Evolutionary conservation across 2,888 invertebrate species (phyloP), one percentile per base, ranked within the genome.

Genomic region (Lysandra coridon): DNA sequence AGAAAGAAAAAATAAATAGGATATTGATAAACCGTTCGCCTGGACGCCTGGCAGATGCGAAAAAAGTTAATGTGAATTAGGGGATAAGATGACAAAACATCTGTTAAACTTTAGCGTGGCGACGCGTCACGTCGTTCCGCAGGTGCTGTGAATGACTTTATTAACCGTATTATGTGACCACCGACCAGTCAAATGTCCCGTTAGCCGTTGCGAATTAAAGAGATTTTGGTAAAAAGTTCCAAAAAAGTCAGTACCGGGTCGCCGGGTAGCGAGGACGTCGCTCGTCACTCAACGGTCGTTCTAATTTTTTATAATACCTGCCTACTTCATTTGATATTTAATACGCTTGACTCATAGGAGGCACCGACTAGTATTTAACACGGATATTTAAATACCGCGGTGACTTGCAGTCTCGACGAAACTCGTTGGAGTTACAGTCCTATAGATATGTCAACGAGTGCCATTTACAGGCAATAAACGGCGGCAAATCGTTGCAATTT

Each of bases 221-320:
- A 92, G 89, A 88, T 88, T 92, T 85, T 85, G 90, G 87, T 88
- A 92, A 94, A 94, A 94, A 92, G 87, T 88, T 88, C 90, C 88
- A 90, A 92, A 93, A 87, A 93, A 91, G 90, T 90, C 88, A 90
- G 89, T 87, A 89, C 86, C 89, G 83, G 89, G 89, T 89, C 89
- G 89, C 79, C 87, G 87, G 87, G 88, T 88, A 89, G 64, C 12
- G 64, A 69, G 64, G 64, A 69, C 64, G 64, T 69, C 33, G 33
- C 33, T 69, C 89, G 87, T 88, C 91, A 89, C 87, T 86, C 90
- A 94, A 93, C 93, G 92, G 93, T 92, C 86, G 93, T 85, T 89
- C 92, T 88, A 89, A 90, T 91, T 89, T 87, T 86, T 87, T 79
- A 53, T 33, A 17, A 78, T 49, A 78, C 69, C n/a, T 33, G 23